phyloP scores from a whole-genome alignment of 2,113 vertebrate genomes.

The Gambusia holbrooki region DNA sequence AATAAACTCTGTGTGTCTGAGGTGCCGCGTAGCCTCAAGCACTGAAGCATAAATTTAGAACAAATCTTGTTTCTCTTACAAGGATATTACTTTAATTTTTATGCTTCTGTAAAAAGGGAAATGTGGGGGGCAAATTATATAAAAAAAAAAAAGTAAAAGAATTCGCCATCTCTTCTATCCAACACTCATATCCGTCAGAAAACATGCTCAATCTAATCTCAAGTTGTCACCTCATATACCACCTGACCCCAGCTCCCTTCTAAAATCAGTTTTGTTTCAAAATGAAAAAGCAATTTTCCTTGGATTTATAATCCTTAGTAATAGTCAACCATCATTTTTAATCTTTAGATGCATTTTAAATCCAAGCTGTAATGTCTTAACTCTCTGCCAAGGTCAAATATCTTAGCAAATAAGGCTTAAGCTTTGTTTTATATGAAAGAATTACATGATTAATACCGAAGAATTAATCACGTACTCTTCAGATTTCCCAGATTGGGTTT shows the following conservation, averaged over 20 bases:
- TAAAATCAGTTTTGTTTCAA: slow-evolving; percentile 83
- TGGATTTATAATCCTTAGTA: slow-evolving; percentile 85
- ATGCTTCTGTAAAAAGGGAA: slow-evolving; percentile 58
- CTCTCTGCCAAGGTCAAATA: slow-evolving; percentile 86
- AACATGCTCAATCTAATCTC: slow-evolving; percentile 56
- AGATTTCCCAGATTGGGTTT: slow-evolving; percentile 84
- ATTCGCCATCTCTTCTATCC: slow-evolving; percentile 49
- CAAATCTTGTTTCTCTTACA: slow-evolving; percentile 83
- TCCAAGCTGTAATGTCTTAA: slow-evolving; percentile 87
- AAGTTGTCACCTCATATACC: slow-evolving; percentile 76
- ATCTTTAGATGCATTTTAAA: slow-evolving; percentile 89
- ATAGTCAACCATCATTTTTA: slow-evolving; percentile 86
- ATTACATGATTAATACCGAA: slow-evolving; percentile 88
- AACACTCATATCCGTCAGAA: slow-evolving; percentile 61
- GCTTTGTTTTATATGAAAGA: slow-evolving; percentile 89
- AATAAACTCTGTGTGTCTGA: slow-evolving; percentile 80
- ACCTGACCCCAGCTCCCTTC: slow-evolving; percentile 78
- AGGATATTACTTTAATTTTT: slow-evolving; percentile 85
- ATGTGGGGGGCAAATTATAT: slow-evolving; percentile 57
- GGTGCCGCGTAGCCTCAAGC: slow-evolving; percentile 80
- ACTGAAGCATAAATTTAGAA: slow-evolving; percentile 81
- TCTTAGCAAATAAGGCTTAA: slow-evolving; percentile 87
- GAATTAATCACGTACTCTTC: slow-evolving; percentile 87
- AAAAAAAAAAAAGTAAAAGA: slow-evolving; percentile 29
- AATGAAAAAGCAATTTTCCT: slow-evolving; percentile 87